A percentile compares a stretch with the other conserved stretches of the same genome.
Evolutionary conservation across 2,113 vertebrate genomes (phyloP).

Genomic region (Serinus canaria): DNA sequence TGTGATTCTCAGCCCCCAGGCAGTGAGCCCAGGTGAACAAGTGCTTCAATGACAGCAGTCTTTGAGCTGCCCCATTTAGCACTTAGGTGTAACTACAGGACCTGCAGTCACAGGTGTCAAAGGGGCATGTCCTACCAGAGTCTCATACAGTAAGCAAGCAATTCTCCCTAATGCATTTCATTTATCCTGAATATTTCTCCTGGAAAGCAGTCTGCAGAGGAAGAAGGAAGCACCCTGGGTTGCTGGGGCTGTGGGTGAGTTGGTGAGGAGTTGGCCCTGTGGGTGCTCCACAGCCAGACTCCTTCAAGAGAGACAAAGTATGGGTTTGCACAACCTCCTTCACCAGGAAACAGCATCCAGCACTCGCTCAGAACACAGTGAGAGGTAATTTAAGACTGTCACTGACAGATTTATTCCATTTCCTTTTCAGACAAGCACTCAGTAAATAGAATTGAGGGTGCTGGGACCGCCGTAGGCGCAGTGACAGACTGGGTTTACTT

Average conservation of each 20-base stretch:
- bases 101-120: background rate
- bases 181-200: background rate
- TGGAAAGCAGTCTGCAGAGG: background rate
- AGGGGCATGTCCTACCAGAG: background rate
- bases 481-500: background rate
- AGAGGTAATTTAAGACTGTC: background rate
- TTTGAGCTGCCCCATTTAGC: background rate
- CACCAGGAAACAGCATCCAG: background rate
- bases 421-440: background rate
- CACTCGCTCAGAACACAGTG: background rate
- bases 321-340: background rate
- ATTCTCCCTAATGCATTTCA: background rate
- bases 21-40: background rate
- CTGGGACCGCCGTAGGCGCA: background rate
- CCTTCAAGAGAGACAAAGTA: background rate
- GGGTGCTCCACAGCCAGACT: background rate
- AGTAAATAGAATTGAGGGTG: background rate
- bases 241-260: background rate
- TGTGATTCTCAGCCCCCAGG: background rate
- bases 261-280: background rate
- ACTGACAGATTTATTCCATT: background rate
- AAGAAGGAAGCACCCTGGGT: background rate
- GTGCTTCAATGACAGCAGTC: background rate
- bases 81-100: background rate
- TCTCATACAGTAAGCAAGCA: accelerated